These are phyloP conservation scores for Netelia inedita DNA, from an alignment of 2,888 invertebrate genomes.

Conservation along the genomic window DNA sequence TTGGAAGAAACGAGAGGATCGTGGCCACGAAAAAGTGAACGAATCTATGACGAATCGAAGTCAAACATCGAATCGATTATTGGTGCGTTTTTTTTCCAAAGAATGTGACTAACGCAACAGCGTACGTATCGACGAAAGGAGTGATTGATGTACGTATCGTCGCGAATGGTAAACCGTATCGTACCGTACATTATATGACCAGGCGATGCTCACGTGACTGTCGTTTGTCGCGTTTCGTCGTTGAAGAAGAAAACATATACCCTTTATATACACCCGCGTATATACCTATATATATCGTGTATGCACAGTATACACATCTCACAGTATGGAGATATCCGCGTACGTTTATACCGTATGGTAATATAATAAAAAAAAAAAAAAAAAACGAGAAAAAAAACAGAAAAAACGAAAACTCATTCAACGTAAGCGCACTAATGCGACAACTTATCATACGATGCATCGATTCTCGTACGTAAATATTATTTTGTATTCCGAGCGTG, in stretches of 20 bases:
- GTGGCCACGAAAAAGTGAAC: too few relatives aligned
- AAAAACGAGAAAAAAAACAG: too few relatives aligned
- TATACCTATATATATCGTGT: not conserved
- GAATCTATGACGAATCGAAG: too few relatives aligned
- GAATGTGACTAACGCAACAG: not conserved
- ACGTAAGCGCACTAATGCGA: conserved; percentile 1
- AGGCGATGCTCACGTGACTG: conserved; percentile 38
- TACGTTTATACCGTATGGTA: conserved; percentile 36
- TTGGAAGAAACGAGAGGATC: too few relatives aligned
- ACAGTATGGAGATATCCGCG: not conserved
- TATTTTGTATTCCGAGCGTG: conserved; percentile 36
- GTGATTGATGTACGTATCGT: not conserved
- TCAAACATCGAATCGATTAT: too few relatives aligned
- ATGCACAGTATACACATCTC: not conserved
- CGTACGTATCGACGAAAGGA: not conserved
- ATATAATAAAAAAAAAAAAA: conserved; percentile 15
- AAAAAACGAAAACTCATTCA: conserved; percentile 49
- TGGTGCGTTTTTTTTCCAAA: not conserved
- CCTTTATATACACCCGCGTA: not conserved
- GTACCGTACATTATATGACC: not conserved
- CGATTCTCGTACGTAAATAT: conserved; percentile 48
- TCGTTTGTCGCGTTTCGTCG: conserved; percentile 29
- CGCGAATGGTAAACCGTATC: not conserved
- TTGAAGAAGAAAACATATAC: too few relatives aligned
- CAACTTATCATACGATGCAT: conserved; percentile 34